Evolutionary conservation across 23 tunicate genomes (phyloP).

Genomic region (Ciona savignyi): DNA sequence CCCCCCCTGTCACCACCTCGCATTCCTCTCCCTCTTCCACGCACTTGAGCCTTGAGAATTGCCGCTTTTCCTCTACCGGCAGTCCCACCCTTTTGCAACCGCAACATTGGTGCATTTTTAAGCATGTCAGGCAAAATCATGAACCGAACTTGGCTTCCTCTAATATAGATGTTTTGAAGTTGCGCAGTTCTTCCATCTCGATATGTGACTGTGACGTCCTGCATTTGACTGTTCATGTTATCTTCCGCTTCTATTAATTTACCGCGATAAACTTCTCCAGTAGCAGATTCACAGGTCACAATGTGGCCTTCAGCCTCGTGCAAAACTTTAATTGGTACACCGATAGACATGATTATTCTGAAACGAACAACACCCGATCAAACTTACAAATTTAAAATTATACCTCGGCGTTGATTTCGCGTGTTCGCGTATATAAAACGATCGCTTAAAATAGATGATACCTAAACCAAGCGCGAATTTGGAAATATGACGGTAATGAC

Average conservation of each 20-base stretch:
- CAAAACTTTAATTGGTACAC: conserved; percentile 95
- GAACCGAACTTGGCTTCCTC: conserved; percentile 90
- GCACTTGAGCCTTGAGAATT: conserved; percentile 78
- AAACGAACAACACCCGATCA: too few species aligned
- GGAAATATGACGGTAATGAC: too few species aligned
- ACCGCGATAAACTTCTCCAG: conserved; percentile 97
- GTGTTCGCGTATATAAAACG: too few species aligned
- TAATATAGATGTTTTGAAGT: conserved; percentile 82
- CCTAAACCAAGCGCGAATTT: too few species aligned
- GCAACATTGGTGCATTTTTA: conserved; percentile 93
- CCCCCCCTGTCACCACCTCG: conserved; percentile 55
- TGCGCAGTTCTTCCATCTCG: conserved; percentile 89
- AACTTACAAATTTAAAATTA: too few species aligned
- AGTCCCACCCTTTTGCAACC: conserved; percentile 63
- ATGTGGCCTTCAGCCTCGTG: conserved; percentile 99
- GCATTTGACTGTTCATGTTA: conserved; percentile 95
- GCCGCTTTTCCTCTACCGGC: conserved; percentile 93
- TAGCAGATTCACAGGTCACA: conserved; percentile 86
- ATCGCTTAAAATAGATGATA: too few species aligned
- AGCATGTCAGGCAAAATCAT: conserved; percentile 96
- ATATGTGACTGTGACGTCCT: conserved; percentile 90
- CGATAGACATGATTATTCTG: conserved; percentile 89
- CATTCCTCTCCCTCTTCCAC: conserved; percentile 47
- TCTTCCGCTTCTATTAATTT: conserved; percentile 98
- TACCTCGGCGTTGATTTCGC: too few species aligned